Conservation (phyloP, 2,797 vertebrate genomes). For the Lepus oiostolus region DNA sequence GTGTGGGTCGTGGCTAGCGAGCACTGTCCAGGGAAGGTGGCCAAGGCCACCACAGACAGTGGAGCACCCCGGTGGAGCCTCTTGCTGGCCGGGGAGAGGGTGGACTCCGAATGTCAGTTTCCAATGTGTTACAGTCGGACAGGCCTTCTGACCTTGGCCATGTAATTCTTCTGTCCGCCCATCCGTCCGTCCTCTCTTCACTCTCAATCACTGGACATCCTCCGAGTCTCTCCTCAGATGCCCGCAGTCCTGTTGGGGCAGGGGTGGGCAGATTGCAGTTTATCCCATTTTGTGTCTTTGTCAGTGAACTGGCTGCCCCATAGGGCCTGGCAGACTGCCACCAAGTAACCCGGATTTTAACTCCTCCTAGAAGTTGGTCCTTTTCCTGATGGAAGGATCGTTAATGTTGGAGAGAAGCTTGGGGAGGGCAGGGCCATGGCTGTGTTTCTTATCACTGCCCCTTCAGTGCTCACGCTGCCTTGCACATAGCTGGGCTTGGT, state of each 20-base stretch:
- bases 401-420: neutral
- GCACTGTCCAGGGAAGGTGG: neutral
- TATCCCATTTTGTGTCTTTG: neutral
- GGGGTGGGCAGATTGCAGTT: neutral
- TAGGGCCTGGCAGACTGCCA: neutral
- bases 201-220: neutral
- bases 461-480: neutral
- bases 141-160: neutral
- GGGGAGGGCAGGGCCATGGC: neutral
- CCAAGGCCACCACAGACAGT: neutral
- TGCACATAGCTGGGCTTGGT: neutral
- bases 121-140: neutral
- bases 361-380: neutral
- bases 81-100: neutral
- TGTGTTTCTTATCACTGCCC: neutral
- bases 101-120: neutral
- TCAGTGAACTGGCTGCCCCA: neutral
- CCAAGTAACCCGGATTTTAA: neutral
- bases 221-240: neutral
- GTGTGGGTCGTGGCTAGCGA: neutral
- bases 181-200: neutral
- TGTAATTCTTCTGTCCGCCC: neutral
- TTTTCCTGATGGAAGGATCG: neutral
- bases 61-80: accelerated
- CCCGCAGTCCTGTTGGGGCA: neutral